phyloP scores from a whole-genome alignment of 2,113 vertebrate species.

The Arothron firmamentum region DNA sequence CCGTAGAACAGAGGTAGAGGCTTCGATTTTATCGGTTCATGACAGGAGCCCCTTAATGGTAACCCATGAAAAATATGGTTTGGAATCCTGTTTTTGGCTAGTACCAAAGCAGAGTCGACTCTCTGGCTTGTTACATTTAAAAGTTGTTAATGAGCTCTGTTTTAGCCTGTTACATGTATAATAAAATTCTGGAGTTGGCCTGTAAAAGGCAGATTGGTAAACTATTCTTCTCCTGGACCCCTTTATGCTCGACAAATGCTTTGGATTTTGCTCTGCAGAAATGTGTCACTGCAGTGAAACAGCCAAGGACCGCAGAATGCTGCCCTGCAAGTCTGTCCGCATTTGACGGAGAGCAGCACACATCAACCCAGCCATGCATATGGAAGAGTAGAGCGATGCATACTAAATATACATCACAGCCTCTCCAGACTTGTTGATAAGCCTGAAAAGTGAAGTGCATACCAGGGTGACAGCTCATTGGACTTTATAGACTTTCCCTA shows the following conservation, averaged over 20 bases:
- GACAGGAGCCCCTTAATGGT: not conserved
- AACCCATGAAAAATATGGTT: too few relatives aligned
- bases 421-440: constrained; percentile 22
- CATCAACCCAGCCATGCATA: constrained; percentile 35
- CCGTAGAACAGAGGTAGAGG: constrained; percentile 86
- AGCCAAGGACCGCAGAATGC: constrained; percentile 36
- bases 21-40: not conserved
- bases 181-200: too few relatives aligned
- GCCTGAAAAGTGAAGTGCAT: not conserved
- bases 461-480: constrained; percentile 4
- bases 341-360: constrained; percentile 29
- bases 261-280: constrained; percentile 16
- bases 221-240: not conserved
- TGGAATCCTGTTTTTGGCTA: too few relatives aligned
- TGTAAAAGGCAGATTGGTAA: not conserved
- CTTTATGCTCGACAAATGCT: constrained; percentile 1
- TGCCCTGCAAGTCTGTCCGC: constrained; percentile 28
- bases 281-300: constrained; percentile 27
- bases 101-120: not conserved
- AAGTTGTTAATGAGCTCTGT: too few relatives aligned
- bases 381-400: constrained; percentile 44
- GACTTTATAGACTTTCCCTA: constrained; percentile 8
- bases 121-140: too few relatives aligned
- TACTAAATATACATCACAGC: constrained; percentile 41
- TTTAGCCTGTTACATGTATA: not conserved